Base-by-base conservation (phyloP, 2,797 vertebrate genomes). In the Chloroceryle inda region DNA sequence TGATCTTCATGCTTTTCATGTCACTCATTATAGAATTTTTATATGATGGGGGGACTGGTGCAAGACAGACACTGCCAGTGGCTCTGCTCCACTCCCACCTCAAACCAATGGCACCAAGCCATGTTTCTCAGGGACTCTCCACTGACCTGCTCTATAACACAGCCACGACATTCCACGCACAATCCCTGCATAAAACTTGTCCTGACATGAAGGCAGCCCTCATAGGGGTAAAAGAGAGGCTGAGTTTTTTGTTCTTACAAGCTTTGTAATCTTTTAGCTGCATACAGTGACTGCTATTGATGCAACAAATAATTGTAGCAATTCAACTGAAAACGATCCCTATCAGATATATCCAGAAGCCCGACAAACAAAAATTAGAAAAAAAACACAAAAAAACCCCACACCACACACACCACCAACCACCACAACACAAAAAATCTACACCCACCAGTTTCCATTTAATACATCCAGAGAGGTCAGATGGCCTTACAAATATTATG, bases 91-190 rank as follows among this genome's bases (percentile, higher is more conserved):
- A 40, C 20, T 61, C 59, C 45, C 38, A 78, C 69, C 63, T 84
- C 45, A 81, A 88, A 79, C 33, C 27, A 7, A 55, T 20, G 10
- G 50, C 75, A 66, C 17, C 53, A 58, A 72, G 61, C 62, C 3
- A 5, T 1, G 35, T 79, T 47, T 59, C 83, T 55, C 58, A 23
- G n/a, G 50, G 69, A 69, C 35, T 88, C 73, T 90, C 69, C 35
- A 62, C 22, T 0, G 0, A 90, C 31, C 49, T 89, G 37, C 33
- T 80, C 53, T 42, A 64, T 66, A 67, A 52, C 82, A 72, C 4
- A 27, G 20, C 37, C 0, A 0, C 37, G 3, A 27, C 27, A 44
- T 26, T 76, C 82, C 37, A 50, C 4, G 16, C 17, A 53, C 7
- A 82, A 82, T 40, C 44, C 27, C 52, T 15, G 9, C 20, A 35